Evolutionary conservation across 2,888 invertebrate genomes (phyloP), one percentile per base, ranked within the genome.

Genomic region (Capitulum mitella): DNA sequence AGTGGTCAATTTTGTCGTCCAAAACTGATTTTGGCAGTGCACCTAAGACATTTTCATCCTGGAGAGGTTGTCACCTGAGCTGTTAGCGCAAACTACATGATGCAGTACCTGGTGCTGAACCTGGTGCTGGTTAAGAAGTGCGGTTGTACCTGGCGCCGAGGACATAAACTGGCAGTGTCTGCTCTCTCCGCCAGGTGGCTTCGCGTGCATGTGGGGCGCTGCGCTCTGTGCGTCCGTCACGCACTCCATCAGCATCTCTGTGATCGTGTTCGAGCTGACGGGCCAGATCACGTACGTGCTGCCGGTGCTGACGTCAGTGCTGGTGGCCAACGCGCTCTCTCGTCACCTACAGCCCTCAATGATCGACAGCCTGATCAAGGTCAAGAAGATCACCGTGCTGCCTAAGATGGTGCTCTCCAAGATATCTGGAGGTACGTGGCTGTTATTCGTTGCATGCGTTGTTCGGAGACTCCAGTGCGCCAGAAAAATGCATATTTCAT

Each of bases 261-360:
- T 99, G 82, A 98, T 99, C 82, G 93, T 98, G 80, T 97, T 97
- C 86, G 98, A 99, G 87, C 93, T 99, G 92, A 98, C 98, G 0
- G 98, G 98, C 74, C 98, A 99, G 89, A 95, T 99, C 83, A 94
- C 96, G 0, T 97, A 98, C 85, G 91, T 98, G 77, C 91, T 99
- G 77, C 98, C 97, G 0, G 94, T 96, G 80, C 96, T 97, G 93
- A 95, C 98, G 82, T 94, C 98, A 0, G 98, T 98, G 3, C 87
- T 99, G 79, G 92, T 98, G 43, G 93, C 98, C 58, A 98, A 98
- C 87, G 98, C 97, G 0, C 92, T 97, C 29, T 96, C 97, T 0
- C 92, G 96, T 29, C 88, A 95, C n/a, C 89, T 99, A 22, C 96
- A 97, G 84, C 98, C 98, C 0, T 98, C 98, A 70, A 93, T 98